phyloP scores from a whole-genome alignment of 2,888 invertebrate species.

The Lasioglossum marginatum region DNA sequence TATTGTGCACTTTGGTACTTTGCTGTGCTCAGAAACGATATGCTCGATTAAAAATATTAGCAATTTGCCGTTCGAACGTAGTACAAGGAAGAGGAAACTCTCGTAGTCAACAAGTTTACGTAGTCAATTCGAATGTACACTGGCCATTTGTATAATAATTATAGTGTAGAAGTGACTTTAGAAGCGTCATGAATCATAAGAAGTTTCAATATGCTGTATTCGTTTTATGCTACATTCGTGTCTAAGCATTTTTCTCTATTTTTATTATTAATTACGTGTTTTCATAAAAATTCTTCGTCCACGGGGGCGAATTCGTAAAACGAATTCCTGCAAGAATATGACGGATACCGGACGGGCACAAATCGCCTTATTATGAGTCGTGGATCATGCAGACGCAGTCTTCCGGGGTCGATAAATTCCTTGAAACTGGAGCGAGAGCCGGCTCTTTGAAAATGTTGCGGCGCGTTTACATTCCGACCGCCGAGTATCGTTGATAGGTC shows the following conservation, averaged over 20 bases:
- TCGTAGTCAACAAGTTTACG: neutral
- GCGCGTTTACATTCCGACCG: neutral
- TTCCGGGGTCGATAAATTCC: slow-evolving; percentile 4
- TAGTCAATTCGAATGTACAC: neutral
- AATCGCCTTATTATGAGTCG: slow-evolving; percentile 4
- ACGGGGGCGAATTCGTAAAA: neutral
- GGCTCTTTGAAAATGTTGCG: neutral
- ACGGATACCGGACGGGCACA: neutral
- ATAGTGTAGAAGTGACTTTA: neutral
- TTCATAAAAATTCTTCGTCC: slow-evolving; percentile 22
- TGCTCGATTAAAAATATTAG: neutral
- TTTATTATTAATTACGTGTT: neutral
- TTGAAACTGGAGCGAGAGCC: neutral
- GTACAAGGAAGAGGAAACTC: neutral
- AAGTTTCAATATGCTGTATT: neutral
- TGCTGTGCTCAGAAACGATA: neutral
- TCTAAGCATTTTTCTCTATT: neutral
- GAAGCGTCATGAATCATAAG: neutral
- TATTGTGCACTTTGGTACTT: neutral
- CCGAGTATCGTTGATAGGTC: neutral
- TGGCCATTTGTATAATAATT: neutral
- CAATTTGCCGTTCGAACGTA: neutral
- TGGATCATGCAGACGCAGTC: neutral
- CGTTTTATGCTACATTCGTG: no score
- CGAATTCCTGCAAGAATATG: slow-evolving; percentile 5